A percentile compares a stretch with the other conserved stretches of the same genome.
phyloP scores from a whole-genome alignment of 2,113 vertebrate genomes.

The Nettapus auritus region DNA sequence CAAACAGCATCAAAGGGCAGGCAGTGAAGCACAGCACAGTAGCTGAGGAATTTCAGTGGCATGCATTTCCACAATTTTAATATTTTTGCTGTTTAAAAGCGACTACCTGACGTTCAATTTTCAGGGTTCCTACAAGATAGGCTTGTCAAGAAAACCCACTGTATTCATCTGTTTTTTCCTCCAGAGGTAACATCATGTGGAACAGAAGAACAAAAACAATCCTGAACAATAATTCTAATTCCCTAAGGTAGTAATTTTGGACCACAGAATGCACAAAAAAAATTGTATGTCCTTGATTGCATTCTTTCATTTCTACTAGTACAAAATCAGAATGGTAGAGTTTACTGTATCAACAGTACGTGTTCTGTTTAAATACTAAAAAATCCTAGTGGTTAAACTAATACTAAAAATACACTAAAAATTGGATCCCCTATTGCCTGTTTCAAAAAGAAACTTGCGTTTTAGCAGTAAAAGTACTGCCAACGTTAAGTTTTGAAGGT shows the following conservation, averaged over 20 bases:
- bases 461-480: constrained; percentile 11
- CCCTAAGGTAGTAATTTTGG: background rate
- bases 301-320: background rate
- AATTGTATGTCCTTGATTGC: background rate
- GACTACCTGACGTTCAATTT: background rate
- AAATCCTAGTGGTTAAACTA: constrained; percentile 12
- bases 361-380: constrained; percentile 16
- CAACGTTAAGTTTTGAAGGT: constrained; percentile 44
- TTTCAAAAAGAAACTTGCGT: background rate
- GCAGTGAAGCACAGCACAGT: accelerated
- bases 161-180: background rate
- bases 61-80: accelerated
- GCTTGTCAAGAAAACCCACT: background rate
- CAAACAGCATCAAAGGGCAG: accelerated
- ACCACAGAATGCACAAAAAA: background rate
- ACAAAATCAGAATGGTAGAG: background rate
- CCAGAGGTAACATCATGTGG: background rate
- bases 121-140: background rate
- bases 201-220: background rate
- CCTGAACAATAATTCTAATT: background rate
- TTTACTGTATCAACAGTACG: constrained; percentile 32
- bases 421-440: background rate
- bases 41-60: background rate
- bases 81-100: accelerated
- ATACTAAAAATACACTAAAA: constrained; percentile 32